Base-by-base conservation (phyloP, 2,888 invertebrate species). In the Scaptomyza cyrtandrae region DNA sequence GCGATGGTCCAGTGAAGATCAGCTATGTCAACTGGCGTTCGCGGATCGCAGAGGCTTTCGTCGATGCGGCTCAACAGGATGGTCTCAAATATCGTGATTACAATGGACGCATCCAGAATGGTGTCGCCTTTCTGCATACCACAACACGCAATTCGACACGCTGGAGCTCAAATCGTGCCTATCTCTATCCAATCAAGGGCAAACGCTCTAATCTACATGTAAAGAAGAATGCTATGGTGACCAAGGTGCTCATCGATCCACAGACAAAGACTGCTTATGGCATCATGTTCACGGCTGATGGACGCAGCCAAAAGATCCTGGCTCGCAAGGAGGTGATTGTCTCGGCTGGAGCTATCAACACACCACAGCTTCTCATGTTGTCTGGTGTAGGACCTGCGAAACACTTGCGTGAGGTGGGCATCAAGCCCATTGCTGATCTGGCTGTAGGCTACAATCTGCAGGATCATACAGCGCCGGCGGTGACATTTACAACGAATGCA, bases 351-450 rank as follows among this genome's bases (percentile, higher is more conserved):
- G 94, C 96, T 0, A 95, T 97, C 62, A 96, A 96, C 78, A 94
- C 95, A 0, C 97, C 97, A 0, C 97, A 97, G 87, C 90, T 98
- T 7, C 93, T 97, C 6, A 96, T 97, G 96, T 90, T 96, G 16
- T 96, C 96, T 0, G 96, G 96, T 3, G 91, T 96, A 9, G 95
- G 95, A 3, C 95, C 94, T 0, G 92, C 92, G 14, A 91, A 93
- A 48, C 94, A 95, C 74, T 92, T 95, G 3, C 88, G 90, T 29
- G 91, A 93, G 63, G 86, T 93, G 44, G 93, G 93, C 14, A 94
- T 94, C 39, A 92, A 93, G 1, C 93, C 94, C 0, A 85, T 95
- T 35, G 92, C 92, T 41, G 93, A 95, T 85, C 90, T 95, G 44
- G 94, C 94, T 0, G 95, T 95, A 0, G 95, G 95, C 1, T 92